Evolutionary conservation across 2,113 vertebrate species (phyloP), one percentile per base, ranked within the genome.

Genomic region (Oncorhynchus kisutch): DNA sequence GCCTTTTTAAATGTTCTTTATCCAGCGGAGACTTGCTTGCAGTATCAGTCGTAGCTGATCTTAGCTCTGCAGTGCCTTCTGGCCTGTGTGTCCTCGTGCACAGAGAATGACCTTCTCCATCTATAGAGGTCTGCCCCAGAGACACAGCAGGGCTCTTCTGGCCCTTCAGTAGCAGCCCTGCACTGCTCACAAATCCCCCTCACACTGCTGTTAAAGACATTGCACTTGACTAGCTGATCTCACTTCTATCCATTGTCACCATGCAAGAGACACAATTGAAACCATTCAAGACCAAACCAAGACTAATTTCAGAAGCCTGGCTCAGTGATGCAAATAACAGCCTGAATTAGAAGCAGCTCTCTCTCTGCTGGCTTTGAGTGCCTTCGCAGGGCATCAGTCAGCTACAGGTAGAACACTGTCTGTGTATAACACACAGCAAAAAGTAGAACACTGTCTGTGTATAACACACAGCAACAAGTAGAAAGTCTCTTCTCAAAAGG

Each of bases 241-340:
- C 69, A 31, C 49, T 73, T 45, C 9, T 9, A 11, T 45, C 39
- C 39, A 12, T 45, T 69, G 18, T 24, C 68, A 73, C n/a, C 27
- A 76, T 14, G 4, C 70, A 8, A 72, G 31, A 5, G 2, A 62
- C 39, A 49, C 77, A 18, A 51, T 22, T 8, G 8, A 39, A 39
- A 39, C 5, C 3, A 25, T 67, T 78, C 70, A 82, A 80, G n/a
- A n/a, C n/a, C n/a, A n/a, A n/a, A n/a, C n/a, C n/a, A n/a, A 84
- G 71, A 59, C 72, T 74, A 14, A 14, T 70, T 72, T 73, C 24
- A 14, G 22, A 54, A 39, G 70, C 71, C 34, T 67, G 25, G 48
- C 64, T 68, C 49, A 76, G 20, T 67, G 67, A 76, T 79, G 74
- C 79, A 85, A 76, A 84, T 78, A 54, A 67, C 62, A 73, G 69